Base-by-base conservation (phyloP, 2,113 vertebrate species). In the Nothobranchius kuhntae region DNA sequence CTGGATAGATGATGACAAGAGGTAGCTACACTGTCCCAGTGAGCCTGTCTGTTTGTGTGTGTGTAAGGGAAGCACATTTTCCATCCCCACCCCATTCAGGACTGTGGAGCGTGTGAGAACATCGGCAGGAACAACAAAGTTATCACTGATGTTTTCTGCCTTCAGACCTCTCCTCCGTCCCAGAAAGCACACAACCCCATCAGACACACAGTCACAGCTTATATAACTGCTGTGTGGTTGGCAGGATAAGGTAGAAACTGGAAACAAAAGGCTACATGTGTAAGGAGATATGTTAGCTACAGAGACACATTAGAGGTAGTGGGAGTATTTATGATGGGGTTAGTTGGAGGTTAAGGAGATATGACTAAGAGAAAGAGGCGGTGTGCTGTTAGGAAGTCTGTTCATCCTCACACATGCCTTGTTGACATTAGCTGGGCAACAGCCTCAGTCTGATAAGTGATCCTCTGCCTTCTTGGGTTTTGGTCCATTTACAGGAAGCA, bases 81-180 rank as follows among this genome's bases (percentile, higher is more conserved):
- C 82, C 58, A 2, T 69, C 47, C 53, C 55, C 50, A 40, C 59
- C 71, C 59, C 14, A 60, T 59, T 44, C 54, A 38, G 59, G 50
- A 58, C 42, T 3, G 2, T 9, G 24, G 57, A 65, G 51, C 61
- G 50, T 75, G 57, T 73, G 69, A 84, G 67, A 78, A 74, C 68
- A 75, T 26, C 15, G 53, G 57, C 79, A 86, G 62, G 68, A 78
- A 69, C 47, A 80, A 87, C 71, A 88, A 65, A 82, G 51, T 88
- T 88, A 89, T 89, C 90, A 65, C 47, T 66, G 68, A 83, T 82
- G 71, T 78, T 82, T 75, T 84, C 83, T 74, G 84, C 79, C 78
- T 65, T 46, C 40, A 14, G 69, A 86, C 78, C 65, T 30, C 77
- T 68, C 75, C 80, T 81, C 78, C 42, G 82, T 91, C 86, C 86